A percentile compares a stretch with the other conserved stretches of the same genome.
Evolutionary conservation across 2,113 vertebrate genomes (phyloP).

Genomic region (Pao palembangensis): DNA sequence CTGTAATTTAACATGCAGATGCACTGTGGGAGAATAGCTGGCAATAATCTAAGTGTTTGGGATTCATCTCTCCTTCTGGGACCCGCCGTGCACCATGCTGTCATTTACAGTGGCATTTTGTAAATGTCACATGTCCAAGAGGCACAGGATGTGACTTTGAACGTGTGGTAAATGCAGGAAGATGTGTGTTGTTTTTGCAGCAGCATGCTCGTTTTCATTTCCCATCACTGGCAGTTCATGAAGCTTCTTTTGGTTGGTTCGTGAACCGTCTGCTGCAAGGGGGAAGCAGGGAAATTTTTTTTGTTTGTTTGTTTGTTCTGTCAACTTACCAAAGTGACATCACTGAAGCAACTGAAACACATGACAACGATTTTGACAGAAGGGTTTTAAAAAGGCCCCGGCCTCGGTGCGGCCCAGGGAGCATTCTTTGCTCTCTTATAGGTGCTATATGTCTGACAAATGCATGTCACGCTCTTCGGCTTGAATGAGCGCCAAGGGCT

Average conservation of each 20-base stretch:
- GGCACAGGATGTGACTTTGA: conserved; percentile 56
- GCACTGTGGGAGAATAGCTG: conserved; percentile 6
- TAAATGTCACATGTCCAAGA: conserved; percentile 63
- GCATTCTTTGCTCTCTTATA: conserved; percentile 33
- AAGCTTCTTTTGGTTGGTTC: conserved; percentile 2
- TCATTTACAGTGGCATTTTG: conserved; percentile 60
- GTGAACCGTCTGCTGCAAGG: conserved; percentile 3
- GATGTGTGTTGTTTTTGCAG: conserved; percentile 41
- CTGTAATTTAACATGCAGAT: conserved; percentile 11
- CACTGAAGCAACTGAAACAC: not conserved
- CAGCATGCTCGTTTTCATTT: conserved; percentile 42
- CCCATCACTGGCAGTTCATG: conserved; percentile 27
- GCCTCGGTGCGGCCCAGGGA: conserved; percentile 10
- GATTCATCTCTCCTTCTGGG: conserved; percentile 23
- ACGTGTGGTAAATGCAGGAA: conserved; percentile 37
- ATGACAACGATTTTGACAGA: conserved; percentile 12
- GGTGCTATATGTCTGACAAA: conserved; percentile 29
- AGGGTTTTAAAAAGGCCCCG: conserved; percentile 32
- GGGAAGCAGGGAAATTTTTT: conserved; percentile 30
- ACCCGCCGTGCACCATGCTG: conserved; percentile 19
- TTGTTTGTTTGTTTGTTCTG: conserved; percentile 13
- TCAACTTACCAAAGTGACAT: conserved; percentile 26
- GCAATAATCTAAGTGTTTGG: conserved; percentile 19
- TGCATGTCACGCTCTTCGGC: conserved; percentile 24
- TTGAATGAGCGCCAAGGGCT: not conserved